Evolutionary conservation across 2,888 invertebrate genomes (phyloP).

Genomic region (Nephrotoma guestfalica): DNA sequence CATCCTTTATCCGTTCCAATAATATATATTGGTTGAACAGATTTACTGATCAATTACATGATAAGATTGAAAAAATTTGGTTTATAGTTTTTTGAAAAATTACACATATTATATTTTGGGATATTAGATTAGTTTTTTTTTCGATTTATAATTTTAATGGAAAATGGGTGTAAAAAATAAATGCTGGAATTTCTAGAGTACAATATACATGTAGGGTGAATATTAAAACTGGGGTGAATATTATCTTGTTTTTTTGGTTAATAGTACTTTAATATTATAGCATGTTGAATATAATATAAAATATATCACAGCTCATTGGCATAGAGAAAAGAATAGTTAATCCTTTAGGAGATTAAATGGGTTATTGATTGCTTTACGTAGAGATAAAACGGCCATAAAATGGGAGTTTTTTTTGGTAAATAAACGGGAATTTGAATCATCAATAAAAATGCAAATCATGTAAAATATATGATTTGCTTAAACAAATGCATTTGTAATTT

Average conservation of each 20-base stretch:
- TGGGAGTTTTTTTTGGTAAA: not conserved
- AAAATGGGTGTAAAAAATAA: not conserved
- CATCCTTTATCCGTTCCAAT: not conserved
- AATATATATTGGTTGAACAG: not conserved
- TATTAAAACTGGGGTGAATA: not conserved
- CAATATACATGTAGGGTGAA: not conserved
- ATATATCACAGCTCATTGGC: not conserved
- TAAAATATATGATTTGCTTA: not conserved
- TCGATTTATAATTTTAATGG: not conserved
- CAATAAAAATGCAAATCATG: not conserved
- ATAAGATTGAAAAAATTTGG: not conserved
- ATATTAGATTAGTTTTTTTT: not conserved
- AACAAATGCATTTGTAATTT: too few species aligned
- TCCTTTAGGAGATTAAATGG: not conserved
- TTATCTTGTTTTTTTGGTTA: not conserved
- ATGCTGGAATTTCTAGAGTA: not conserved
- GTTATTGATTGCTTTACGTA: not conserved
- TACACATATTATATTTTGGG: not conserved
- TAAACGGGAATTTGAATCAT: not conserved
- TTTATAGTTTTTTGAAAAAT: not conserved
- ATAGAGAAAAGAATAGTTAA: not conserved
- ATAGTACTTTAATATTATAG: not conserved
- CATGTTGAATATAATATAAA: not conserved
- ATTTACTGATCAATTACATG: not conserved
- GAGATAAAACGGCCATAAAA: not conserved